These are phyloP conservation scores for Callyntrura sp. DNA, from an alignment of 2,888 invertebrate species.

Conservation along the genomic window DNA sequence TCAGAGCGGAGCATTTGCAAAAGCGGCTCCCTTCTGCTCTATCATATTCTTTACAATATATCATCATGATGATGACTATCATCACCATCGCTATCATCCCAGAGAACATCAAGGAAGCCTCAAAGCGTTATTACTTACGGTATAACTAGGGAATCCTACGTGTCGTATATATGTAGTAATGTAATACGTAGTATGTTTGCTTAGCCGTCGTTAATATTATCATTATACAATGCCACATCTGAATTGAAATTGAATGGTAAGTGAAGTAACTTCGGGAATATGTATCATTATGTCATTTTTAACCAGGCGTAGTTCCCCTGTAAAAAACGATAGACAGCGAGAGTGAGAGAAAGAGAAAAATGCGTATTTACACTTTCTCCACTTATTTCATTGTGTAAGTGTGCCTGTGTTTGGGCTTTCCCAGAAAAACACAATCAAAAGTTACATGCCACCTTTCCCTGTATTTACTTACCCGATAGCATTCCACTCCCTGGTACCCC, in stretches of 20 bases:
- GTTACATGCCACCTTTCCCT: background rate
- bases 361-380: conserved; percentile 2
- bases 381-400: no score
- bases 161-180: background rate
- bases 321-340: background rate
- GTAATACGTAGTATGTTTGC: background rate
- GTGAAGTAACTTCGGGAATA: background rate
- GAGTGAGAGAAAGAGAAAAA: background rate
- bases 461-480: background rate
- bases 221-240: background rate
- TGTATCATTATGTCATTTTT: conserved; percentile 9
- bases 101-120: background rate
- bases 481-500: background rate
- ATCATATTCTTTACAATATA: conserved; percentile 33
- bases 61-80: conserved; percentile 31
- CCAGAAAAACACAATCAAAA: conserved; percentile 9
- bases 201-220: background rate
- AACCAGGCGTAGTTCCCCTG: background rate
- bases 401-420: background rate
- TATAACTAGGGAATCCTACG: background rate
- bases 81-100: background rate
- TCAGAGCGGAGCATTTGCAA: conserved; percentile 38
- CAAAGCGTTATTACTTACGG: background rate
- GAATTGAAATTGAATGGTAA: background rate
- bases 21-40: conserved; percentile 2